Evolutionary conservation across 2,113 vertebrate genomes (phyloP), one percentile per base, ranked within the genome.

Genomic region (Addax nasomaculatus): DNA sequence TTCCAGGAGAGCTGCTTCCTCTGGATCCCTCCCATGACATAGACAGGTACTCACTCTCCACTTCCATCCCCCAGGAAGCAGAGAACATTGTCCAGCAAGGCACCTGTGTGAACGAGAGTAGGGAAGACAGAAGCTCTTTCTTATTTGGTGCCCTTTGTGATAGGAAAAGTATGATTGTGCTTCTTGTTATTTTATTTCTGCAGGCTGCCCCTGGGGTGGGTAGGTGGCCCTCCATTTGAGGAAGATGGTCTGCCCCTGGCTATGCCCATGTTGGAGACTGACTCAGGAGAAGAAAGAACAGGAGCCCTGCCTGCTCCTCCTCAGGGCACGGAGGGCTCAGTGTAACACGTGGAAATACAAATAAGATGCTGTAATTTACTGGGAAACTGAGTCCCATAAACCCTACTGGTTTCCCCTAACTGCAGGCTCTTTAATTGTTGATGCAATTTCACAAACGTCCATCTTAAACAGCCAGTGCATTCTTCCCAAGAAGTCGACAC

Each of bases 81-180:
- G 53, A 76, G 39, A 85, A 49, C 16, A 43, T 36, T 39, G 15
- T 23, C 25, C 33, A 7, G 19, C 14, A 10, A 49, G 25, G 36
- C 6, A 1, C 1, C 33, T 73, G 36, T 62, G 16, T 13, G 33
- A 17, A 2, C 0, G 2, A 2, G 51, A 21, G 7, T 15, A 11
- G 51, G 30, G 62, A 39, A 13, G 53, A 27, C 0, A 0, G 6
- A 13, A 17, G 3, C 0, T 1, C 29, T 39, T 64, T 84, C 45
- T 55, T 10, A 55, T 36, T 64, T 62, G 21, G 17, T n/a, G 36
- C n/a, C 45, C 3, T 6, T 51, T 7, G 45, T 84, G 58, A 25
- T n/a, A 6, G 53, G 53, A 17, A 51, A 84, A 76, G 6, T 23
- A 1, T n/a, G 17, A 81, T 23, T 51, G 39, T 89, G n/a, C 4